Evolutionary conservation across 2,113 vertebrate species (phyloP), one percentile per base, ranked within the genome.

Genomic region (Anguilla japonica): DNA sequence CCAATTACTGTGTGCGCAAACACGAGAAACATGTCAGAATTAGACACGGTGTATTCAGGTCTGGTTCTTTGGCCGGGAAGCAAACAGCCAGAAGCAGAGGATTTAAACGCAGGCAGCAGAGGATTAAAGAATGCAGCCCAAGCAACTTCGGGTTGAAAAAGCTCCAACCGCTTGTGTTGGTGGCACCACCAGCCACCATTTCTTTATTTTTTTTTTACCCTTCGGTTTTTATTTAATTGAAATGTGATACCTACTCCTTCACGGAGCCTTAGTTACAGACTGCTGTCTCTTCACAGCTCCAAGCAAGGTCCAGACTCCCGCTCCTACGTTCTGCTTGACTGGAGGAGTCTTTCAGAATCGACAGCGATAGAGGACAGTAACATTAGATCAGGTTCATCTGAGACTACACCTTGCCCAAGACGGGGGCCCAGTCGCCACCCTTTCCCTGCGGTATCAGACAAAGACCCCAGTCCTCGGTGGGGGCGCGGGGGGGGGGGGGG

Each of bases 41-140:
- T 82, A 82, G 81, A n/a, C 26, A 82, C 46, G 46, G 41, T 82
- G 81, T 14, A 43, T 82, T 82, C 46, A 53, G 53, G 41, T 82
- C 46, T 81, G 81, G 46, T 3, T 46, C 46, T 50, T 50, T 50
- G 81, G 81, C 41, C 81, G 41, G 18, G 81, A 50, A 43, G 46
- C 41, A 82, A 82, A 50, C 3, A 53, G 81, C 41, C 81, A 82
- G 81, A 15, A 46, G 79, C 39, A 34, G 40, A 22, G 40, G 79
- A 81, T 81, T 41, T 81, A 41, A 81, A 46, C 22, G 40, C 81
- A 82, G 22, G 15, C 43, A 50, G 46, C 81, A n/a, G 41, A 22
- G 41, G 39, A 41, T 41, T 43, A 82, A 43, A 82, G 46, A 82
- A 34, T 9, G 22, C 41, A 20, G 3, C 20, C 81, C 46, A 13